Percentiles rank a stretch among this genome's conserved stretches.
phyloP scores from a whole-genome alignment of 2,888 invertebrate species.

The Aphidoletes aphidimyza region DNA sequence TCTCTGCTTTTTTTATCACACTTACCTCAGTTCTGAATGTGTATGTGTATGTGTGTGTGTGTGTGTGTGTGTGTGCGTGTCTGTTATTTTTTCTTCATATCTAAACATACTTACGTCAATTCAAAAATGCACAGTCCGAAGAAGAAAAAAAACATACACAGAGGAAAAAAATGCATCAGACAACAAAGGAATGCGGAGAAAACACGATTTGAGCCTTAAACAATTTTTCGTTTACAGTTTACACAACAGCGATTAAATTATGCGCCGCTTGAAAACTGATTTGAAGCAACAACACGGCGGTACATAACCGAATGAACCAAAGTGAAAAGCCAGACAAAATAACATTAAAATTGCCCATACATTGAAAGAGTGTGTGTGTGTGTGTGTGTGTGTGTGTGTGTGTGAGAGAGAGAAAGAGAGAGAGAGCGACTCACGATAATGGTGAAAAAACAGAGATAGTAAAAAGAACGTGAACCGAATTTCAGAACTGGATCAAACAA shows the following conservation, averaged over 20 bases:
- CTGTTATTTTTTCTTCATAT: not conserved
- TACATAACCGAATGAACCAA: not conserved
- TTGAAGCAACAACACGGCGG: not conserved
- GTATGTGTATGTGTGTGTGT: not conserved
- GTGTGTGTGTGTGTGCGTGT: not conserved
- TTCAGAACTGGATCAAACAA: conserved; percentile 52
- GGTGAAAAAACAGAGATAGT: not conserved
- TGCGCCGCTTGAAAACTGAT: no score
- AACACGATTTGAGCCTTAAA: conserved; percentile 48
- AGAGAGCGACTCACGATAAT: no score
- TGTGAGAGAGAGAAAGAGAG: not conserved
- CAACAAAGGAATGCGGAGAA: conserved; percentile 37
- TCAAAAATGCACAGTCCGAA: not conserved
- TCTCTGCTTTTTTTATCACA: conserved; percentile 51
- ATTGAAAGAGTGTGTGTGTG: not conserved
- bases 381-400: no score
- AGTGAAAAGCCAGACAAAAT: conserved; percentile 48
- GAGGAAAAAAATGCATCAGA: not conserved
- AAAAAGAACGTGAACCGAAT: conserved; percentile 40
- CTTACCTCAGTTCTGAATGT: no score
- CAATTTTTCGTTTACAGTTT: conserved; percentile 37
- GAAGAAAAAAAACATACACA: not conserved
- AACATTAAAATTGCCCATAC: not conserved
- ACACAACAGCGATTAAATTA: conserved; percentile 40
- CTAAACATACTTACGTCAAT: not conserved